These are phyloP conservation scores for Microplitis mediator DNA, from an alignment of 1,140 invertebrate species.

Conservation along the genomic window DNA sequence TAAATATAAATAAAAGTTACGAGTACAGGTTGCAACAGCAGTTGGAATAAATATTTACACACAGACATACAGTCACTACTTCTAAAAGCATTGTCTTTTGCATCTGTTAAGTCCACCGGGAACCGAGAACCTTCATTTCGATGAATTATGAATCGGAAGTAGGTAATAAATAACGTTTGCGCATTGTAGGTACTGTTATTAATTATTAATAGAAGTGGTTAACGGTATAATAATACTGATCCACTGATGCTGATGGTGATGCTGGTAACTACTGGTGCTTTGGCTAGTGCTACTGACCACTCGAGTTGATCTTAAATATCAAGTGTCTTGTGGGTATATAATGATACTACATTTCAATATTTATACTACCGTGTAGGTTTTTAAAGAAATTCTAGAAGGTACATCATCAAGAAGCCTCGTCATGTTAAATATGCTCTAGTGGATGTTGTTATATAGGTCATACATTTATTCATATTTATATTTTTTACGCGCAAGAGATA, in stretches of 20 bases:
- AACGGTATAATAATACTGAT: conserved; percentile 15
- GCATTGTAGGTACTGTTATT: conserved; percentile 27
- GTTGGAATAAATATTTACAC: too few species aligned
- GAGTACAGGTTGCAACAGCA: too few species aligned
- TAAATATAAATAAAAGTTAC: neutral
- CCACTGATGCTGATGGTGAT: neutral
- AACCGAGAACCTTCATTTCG: neutral
- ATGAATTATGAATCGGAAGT: conserved; percentile 27
- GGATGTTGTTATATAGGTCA: neutral
- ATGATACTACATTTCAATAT: conserved; percentile 18
- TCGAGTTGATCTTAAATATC: conserved; percentile 25
- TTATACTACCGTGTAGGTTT: neutral
- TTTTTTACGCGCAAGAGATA: neutral
- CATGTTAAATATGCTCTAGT: too few species aligned
- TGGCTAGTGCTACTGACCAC: conserved; percentile 20
- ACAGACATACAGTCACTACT: too few species aligned
- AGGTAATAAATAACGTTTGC: conserved; percentile 13
- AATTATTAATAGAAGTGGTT: conserved; percentile 26
- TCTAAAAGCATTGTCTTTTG: conserved; percentile 22
- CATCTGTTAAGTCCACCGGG: neutral
- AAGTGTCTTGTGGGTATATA: conserved; percentile 17
- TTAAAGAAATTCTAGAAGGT: conserved; percentile 3
- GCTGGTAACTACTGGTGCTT: neutral
- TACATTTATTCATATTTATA: neutral
- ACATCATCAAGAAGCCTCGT: neutral